Evolutionary conservation across 2,888 invertebrate genomes (phyloP).

Genomic region (Agrotis exclamationis): DNA sequence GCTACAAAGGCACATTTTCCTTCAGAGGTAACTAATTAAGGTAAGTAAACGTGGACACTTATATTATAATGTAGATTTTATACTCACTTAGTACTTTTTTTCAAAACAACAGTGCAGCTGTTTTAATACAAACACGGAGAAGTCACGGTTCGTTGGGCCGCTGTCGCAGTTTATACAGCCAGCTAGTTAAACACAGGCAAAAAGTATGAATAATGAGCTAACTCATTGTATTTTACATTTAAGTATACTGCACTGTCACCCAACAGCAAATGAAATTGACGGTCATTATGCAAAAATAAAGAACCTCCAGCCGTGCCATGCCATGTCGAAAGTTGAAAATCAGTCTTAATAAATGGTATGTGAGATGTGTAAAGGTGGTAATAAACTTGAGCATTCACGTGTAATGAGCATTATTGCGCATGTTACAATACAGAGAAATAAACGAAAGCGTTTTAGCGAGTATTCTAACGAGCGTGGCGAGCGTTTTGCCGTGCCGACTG

Average conservation of each 20-base stretch:
- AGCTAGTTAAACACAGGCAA: slow-evolving; percentile 46
- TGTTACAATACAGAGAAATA: no score
- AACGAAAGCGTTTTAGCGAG: no score
- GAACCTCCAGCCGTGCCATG: neutral
- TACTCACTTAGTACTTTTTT: slow-evolving; percentile 14
- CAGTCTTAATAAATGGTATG: neutral
- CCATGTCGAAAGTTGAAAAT: neutral
- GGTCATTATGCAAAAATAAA: slow-evolving; percentile 7
- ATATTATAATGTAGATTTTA: slow-evolving; percentile 3
- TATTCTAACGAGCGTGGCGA: no score
- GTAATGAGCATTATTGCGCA: no score
- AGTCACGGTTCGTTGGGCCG: slow-evolving; percentile 58
- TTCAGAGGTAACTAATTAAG: neutral
- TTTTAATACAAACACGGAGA: slow-evolving; percentile 45
- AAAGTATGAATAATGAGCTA: slow-evolving; percentile 54
- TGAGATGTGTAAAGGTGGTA: no score
- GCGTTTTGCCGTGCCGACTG: no score
- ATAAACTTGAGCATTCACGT: no score
- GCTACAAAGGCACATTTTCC: neutral
- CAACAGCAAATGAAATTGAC: neutral
- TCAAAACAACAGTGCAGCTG: slow-evolving; percentile 56
- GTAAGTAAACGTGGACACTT: neutral
- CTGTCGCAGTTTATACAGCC: slow-evolving; percentile 28
- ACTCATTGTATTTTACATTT: slow-evolving; percentile 28
- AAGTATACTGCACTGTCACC: slow-evolving; percentile 9